A percentile compares a stretch with the other conserved stretches of the same genome.
phyloP scores from a whole-genome alignment of 1,140 invertebrate species.

The Eupristina koningsbergeri region DNA sequence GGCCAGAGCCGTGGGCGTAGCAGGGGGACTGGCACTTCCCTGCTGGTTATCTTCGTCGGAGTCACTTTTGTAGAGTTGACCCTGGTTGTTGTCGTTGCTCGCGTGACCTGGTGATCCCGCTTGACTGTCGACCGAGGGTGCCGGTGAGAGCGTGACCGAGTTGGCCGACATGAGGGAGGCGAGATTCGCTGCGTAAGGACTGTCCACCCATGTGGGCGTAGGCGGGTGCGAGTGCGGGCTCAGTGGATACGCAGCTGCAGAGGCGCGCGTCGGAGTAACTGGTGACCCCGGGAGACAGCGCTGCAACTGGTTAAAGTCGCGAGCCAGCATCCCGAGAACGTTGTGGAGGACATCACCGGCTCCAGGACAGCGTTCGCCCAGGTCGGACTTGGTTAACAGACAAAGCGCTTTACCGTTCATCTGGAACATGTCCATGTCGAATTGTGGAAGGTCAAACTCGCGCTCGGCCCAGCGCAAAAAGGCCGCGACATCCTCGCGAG shows the following conservation, averaged over 20 bases:
- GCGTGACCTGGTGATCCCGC: constrained; percentile 87
- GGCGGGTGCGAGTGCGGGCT: constrained; percentile 85
- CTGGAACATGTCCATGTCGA: constrained; percentile 95
- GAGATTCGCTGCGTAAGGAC: constrained; percentile 76
- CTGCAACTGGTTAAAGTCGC: constrained; percentile 83
- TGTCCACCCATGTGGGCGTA: constrained; percentile 84
- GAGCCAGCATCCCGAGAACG: constrained; percentile 89
- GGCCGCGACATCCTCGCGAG: constrained; percentile 88
- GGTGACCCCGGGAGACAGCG: constrained; percentile 86
- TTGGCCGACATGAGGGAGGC: constrained; percentile 80
- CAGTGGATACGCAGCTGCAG: constrained; percentile 81
- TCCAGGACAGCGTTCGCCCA: constrained; percentile 91
- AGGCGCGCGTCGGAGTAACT: constrained; percentile 87
- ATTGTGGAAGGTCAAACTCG: constrained; percentile 92
- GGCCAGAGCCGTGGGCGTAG: constrained; percentile 76
- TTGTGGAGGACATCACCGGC: constrained; percentile 95
- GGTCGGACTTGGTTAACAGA: constrained; percentile 89
- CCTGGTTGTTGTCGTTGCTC: constrained; percentile 44
- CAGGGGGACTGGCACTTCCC: constrained; percentile 74
- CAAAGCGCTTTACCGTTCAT: constrained; percentile 98
- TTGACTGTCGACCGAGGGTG: constrained; percentile 90
- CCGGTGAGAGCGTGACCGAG: constrained; percentile 91
- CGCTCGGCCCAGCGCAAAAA: constrained; percentile 94
- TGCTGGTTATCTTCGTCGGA: constrained; percentile 72
- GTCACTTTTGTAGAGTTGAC: constrained; percentile 69